Conservation (phyloP, 1,140 invertebrate genomes). For the Pachypsylla venusta region DNA sequence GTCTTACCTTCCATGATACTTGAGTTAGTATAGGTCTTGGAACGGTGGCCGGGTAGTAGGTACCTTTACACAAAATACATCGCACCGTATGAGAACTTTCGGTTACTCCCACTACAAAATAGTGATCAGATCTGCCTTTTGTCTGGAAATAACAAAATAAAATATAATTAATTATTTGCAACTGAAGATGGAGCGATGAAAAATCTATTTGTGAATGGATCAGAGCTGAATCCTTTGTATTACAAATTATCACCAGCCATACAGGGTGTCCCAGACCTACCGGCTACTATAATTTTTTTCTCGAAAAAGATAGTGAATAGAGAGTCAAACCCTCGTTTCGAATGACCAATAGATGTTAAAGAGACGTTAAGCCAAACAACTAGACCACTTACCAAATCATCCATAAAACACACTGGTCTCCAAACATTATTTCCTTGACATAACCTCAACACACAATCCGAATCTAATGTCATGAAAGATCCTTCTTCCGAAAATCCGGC, state of each 20-base stretch:
- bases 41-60: slow-evolving; percentile 66
- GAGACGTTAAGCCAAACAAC: too few species aligned
- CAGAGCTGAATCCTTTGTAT: too few species aligned
- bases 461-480: slow-evolving; percentile 50
- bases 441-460: slow-evolving; percentile 46
- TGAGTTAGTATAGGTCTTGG: slow-evolving; percentile 68
- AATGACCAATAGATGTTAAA: too few species aligned
- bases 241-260: too few species aligned
- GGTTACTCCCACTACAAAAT: slow-evolving; percentile 60
- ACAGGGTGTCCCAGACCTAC: too few species aligned
- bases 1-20: slow-evolving; percentile 41
- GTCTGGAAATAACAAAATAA: slow-evolving; percentile 32
- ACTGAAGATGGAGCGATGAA: too few species aligned
- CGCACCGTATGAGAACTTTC: slow-evolving; percentile 60
- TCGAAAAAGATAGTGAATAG: too few species aligned
- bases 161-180: too few species aligned
- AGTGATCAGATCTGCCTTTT: slow-evolving; percentile 59
- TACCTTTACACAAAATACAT: slow-evolving; percentile 74
- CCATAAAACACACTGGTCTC: slow-evolving; percentile 62
- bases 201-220: too few species aligned
- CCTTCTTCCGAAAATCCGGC: slow-evolving; percentile 66
- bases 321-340: too few species aligned
- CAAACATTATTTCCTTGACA: slow-evolving; percentile 41
- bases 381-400: slow-evolving; percentile 40
- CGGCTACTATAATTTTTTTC: too few species aligned